Evolutionary conservation across 64 coral and sea anemone species (phyloP).

Genomic region (Actinia tenebrosa): DNA sequence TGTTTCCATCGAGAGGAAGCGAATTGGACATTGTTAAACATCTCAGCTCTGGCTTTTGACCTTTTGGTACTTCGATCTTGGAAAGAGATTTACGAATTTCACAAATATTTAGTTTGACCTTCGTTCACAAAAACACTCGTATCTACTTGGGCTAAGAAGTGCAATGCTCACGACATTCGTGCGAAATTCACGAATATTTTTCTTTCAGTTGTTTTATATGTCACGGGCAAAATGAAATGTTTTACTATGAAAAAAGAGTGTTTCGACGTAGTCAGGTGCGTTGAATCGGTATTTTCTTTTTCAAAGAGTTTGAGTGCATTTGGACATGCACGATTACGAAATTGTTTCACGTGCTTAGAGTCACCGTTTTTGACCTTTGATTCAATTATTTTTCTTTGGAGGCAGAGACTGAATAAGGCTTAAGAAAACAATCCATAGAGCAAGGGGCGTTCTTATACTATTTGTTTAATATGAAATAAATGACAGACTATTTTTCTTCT

Average conservation of each 20-base stretch:
- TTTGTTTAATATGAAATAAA: neutral
- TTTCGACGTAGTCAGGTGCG: neutral
- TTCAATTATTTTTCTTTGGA: neutral
- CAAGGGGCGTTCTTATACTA: neutral
- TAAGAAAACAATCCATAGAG: neutral
- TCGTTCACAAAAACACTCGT: neutral
- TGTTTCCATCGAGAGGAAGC: neutral
- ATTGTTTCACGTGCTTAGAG: neutral
- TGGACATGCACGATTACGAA: neutral
- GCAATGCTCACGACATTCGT: neutral
- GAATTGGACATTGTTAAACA: neutral
- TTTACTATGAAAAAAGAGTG: too few species aligned
- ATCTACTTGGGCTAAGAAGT: neutral
- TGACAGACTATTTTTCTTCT: neutral
- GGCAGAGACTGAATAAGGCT: neutral
- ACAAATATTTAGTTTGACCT: neutral
- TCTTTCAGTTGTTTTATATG: neutral
- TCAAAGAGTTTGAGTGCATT: neutral
- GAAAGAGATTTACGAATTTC: constrained; percentile 3
- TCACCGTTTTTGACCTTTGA: neutral
- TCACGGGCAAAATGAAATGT: neutral
- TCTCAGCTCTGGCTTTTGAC: constrained; percentile 6
- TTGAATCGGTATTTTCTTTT: neutral
- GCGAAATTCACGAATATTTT: neutral
- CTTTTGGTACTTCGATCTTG: constrained; percentile 4